A percentile compares a stretch with the other conserved stretches of the same genome.
Conservation (phyloP, 2,888 invertebrate genomes). For the Acleris literana region DNA sequence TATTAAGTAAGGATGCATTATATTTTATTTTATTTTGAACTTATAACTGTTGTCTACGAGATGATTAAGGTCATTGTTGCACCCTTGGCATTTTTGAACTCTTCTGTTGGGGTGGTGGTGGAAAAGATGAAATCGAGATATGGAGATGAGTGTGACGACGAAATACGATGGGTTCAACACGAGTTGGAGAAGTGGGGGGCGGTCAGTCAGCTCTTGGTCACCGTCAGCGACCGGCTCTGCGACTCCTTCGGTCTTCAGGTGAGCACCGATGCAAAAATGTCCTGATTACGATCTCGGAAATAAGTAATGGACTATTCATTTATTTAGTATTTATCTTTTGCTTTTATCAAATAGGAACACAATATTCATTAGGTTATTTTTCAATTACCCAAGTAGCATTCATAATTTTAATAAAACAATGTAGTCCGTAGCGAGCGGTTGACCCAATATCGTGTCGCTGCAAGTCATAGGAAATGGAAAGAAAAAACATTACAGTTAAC, state of each 20-base stretch:
- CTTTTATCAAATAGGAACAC: no score
- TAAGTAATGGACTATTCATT: no score
- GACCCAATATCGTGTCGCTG: no score
- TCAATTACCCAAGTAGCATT: no score
- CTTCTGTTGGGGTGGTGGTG: neutral
- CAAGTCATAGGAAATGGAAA: no score
- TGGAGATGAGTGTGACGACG: neutral
- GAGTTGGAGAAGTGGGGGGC: conserved; percentile 3
- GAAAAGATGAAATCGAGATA: neutral
- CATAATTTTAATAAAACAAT: no score
- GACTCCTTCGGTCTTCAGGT: conserved; percentile 1
- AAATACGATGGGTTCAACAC: neutral
- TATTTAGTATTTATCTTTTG: no score
- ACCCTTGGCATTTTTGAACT: neutral
- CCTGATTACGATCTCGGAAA: neutral
- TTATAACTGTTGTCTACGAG: neutral
- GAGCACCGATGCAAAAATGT: neutral
- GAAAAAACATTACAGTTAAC: no score
- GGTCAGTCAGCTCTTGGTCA: neutral
- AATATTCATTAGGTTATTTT: no score
- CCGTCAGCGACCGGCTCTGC: neutral
- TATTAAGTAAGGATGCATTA: no score
- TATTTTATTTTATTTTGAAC: neutral
- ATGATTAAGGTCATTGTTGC: neutral
- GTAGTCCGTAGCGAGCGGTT: no score